These are phyloP conservation scores for Palythoa grandiflora DNA, from an alignment of 92 coral and sea anemone species.

Conservation along the genomic window DNA sequence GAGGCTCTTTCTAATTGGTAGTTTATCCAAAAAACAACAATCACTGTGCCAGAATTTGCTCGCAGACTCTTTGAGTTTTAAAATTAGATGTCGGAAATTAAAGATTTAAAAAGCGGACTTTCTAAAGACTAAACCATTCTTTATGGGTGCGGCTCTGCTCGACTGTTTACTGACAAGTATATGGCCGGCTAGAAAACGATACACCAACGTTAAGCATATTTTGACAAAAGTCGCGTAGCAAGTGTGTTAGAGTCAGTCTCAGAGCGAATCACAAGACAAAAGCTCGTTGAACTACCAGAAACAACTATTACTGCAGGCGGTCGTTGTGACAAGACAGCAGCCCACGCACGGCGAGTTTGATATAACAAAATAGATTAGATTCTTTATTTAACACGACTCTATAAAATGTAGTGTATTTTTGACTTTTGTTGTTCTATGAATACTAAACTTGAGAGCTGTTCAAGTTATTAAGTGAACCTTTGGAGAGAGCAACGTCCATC, in stretches of 20 bases:
- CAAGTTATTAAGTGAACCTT: no score
- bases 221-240: no score
- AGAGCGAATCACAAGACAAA: neutral
- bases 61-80: neutral
- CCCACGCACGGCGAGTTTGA: neutral
- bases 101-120: neutral
- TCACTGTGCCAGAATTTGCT: neutral
- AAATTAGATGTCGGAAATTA: neutral
- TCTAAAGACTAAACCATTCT: neutral
- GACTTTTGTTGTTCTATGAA: no score
- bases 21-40: neutral
- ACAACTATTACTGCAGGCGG: neutral
- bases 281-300: neutral
- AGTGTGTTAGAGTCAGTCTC: neutral
- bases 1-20: neutral
- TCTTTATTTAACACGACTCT: no score
- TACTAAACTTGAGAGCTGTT: no score
- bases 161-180: no score
- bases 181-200: neutral
- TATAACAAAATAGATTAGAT: no score
- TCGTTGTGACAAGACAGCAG: neutral
- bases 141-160: neutral
- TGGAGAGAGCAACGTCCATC: no score
- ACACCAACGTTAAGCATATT: neutral
- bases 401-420: no score